Conservation (phyloP, 2,888 invertebrate species). For the Caenorhabditis sinica region DNA sequence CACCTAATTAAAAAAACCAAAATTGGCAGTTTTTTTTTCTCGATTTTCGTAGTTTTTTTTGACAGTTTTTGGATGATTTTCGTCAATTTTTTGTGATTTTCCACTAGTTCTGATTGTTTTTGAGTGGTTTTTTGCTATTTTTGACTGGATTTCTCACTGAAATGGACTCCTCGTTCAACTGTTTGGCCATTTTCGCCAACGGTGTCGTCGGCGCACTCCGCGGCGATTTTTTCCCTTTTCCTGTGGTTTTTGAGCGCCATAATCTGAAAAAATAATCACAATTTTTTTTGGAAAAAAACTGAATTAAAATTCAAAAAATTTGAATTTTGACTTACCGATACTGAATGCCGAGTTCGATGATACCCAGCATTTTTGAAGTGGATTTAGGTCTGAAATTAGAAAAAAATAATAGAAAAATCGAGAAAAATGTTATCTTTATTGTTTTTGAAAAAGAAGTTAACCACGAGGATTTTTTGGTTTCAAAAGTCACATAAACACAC, state of each 20-base stretch:
- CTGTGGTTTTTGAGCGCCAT: conserved; percentile 40
- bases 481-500: no score
- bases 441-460: conserved; percentile 4
- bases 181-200: conserved; percentile 54
- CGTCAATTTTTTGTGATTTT: background rate
- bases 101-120: background rate
- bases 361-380: conserved; percentile 32
- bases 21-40: background rate
- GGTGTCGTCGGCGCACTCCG: conserved; percentile 44
- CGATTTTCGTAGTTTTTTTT: background rate
- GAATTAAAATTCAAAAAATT: conserved; percentile 10
- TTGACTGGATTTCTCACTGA: conserved; percentile 43
- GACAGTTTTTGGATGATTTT: conserved; percentile 4
- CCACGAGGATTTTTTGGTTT: conserved; percentile 1
- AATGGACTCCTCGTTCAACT: conserved; percentile 67
- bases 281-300: conserved; percentile 1
- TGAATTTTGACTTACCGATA: conserved; percentile 15
- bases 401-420: conserved; percentile 1
- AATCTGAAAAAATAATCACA: conserved; percentile 14
- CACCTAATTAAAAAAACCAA: background rate
- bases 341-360: conserved; percentile 42
- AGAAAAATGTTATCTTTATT: conserved; percentile 5
- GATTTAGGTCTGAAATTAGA: conserved; percentile 16
- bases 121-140: background rate
- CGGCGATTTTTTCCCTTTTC: conserved; percentile 37